Evolutionary conservation across 2,888 invertebrate species (phyloP).

Genomic region (Athalia cordata): DNA sequence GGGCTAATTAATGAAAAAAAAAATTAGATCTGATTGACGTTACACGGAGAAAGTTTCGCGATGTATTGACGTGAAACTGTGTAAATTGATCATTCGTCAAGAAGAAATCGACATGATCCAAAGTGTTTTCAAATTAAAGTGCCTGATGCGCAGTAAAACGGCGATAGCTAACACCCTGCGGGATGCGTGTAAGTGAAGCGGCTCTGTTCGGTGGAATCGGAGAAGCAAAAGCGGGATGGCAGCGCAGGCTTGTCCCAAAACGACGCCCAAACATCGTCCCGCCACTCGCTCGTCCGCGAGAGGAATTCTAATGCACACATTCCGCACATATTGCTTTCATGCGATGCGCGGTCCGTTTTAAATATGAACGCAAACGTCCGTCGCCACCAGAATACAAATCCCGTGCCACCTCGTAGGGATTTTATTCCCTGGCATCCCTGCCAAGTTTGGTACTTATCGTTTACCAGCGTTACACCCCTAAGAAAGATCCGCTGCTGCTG

Average conservation of each 20-base stretch:
- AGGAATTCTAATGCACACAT: constrained; percentile 46
- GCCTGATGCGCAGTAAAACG: constrained; percentile 26
- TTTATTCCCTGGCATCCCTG: constrained; percentile 22
- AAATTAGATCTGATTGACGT: no score
- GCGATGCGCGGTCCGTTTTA: constrained; percentile 46
- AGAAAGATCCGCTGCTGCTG: constrained; percentile 6
- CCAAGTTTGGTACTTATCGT: constrained; percentile 41
- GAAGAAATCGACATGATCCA: neutral
- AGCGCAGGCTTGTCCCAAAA: constrained; percentile 15
- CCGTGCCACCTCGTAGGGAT: constrained; percentile 14
- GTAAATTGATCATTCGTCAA: no score
- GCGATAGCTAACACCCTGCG: neutral
- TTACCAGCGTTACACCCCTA: constrained; percentile 39
- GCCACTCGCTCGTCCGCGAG: constrained; percentile 29
- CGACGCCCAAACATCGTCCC: constrained; percentile 32
- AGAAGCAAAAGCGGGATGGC: constrained; percentile 8
- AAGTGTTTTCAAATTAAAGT: constrained; percentile 36
- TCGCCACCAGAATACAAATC: constrained; percentile 33
- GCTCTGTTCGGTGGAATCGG: constrained; percentile 17
- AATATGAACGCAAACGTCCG: constrained; percentile 41
- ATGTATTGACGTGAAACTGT: no score
- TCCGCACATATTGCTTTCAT: constrained; percentile 46
- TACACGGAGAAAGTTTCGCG: no score
- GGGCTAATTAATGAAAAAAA: no score
- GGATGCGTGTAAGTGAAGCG: neutral